Percentiles rank a stretch among this genome's conserved stretches.
Evolutionary conservation across 2,888 invertebrate species (phyloP).

Genomic region (Dicyrtoma fusca): DNA sequence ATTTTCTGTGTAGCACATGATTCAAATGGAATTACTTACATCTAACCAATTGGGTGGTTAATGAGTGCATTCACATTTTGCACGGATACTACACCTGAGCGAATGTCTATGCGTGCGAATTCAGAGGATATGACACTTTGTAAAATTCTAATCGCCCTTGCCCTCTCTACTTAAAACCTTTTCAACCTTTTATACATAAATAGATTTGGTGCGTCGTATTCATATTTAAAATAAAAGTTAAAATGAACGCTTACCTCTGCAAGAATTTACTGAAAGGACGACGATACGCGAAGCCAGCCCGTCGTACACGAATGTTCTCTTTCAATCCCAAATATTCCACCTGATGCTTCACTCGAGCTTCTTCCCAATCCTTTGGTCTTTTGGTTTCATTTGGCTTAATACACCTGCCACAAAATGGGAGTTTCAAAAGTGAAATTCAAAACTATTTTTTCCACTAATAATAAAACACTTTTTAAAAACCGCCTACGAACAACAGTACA

Average conservation of each 20-base stretch:
- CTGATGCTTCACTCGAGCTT: constrained; percentile 68
- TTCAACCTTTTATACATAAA: neutral
- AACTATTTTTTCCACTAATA: no score
- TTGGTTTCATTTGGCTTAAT: constrained; percentile 74
- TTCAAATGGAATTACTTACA: no score
- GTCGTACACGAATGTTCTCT: constrained; percentile 70
- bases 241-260: constrained; percentile 60
- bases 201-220: no score
- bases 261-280: constrained; percentile 67
- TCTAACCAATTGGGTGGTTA: no score
- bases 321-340: constrained; percentile 71
- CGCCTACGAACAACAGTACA: no score
- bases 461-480: no score
- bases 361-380: constrained; percentile 69
- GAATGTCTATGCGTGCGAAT: no score
- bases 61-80: no score
- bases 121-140: neutral
- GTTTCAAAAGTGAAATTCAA: no score
- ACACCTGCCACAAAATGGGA: constrained; percentile 59
- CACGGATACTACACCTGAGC: no score
- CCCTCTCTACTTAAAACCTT: neutral
- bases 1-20: no score
- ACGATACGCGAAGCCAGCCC: constrained; percentile 72
- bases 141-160: neutral
- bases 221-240: no score